Evolutionary conservation across 1,140 invertebrate genomes (phyloP).

Genomic region (Orius insidiosus): DNA sequence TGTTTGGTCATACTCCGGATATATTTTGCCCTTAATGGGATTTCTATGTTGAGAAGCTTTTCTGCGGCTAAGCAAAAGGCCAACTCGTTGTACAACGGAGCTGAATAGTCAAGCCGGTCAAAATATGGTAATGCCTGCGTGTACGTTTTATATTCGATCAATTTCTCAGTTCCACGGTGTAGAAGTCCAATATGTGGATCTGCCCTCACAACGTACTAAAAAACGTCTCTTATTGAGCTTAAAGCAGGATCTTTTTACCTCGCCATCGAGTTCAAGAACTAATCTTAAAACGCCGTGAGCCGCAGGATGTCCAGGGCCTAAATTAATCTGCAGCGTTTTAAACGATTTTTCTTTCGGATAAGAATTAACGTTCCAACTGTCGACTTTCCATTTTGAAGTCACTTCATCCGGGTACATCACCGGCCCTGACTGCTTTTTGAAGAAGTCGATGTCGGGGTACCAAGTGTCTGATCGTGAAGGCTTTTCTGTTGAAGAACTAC

Average conservation of each 20-base stretch:
- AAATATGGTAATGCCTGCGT: conserved; percentile 94
- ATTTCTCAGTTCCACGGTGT: conserved; percentile 91
- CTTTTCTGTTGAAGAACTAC: too few relatives aligned
- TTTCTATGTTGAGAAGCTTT: too few relatives aligned
- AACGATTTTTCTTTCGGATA: conserved; percentile 28
- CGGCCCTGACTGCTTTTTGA: conserved; percentile 35
- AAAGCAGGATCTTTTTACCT: conserved; percentile 37
- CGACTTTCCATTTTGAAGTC: conserved; percentile 20
- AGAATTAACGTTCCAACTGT: conserved; percentile 14
- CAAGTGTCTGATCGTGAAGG: conserved; percentile 22
- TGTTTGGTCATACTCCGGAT: conserved; percentile 82
- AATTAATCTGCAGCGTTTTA: conserved; percentile 51
- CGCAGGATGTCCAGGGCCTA: conserved; percentile 72
- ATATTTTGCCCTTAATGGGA: conserved; percentile 81
- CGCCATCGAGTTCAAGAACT: conserved; percentile 59
- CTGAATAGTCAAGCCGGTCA: conserved; percentile 93
- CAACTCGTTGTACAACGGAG: conserved; percentile 99
- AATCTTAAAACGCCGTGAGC: conserved; percentile 70
- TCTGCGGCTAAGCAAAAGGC: conserved; percentile 92
- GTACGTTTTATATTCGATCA: conserved; percentile 98
- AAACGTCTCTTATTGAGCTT: too few relatives aligned
- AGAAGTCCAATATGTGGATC: conserved; percentile 93
- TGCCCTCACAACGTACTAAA: conserved; percentile 61
- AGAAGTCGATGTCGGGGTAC: conserved; percentile 37
- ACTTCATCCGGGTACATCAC: conserved; percentile 36